A percentile compares a stretch with the other conserved stretches of the same genome.
Conservation (phyloP, 2,113 vertebrate species). For the Myotis lucifugus region DNA sequence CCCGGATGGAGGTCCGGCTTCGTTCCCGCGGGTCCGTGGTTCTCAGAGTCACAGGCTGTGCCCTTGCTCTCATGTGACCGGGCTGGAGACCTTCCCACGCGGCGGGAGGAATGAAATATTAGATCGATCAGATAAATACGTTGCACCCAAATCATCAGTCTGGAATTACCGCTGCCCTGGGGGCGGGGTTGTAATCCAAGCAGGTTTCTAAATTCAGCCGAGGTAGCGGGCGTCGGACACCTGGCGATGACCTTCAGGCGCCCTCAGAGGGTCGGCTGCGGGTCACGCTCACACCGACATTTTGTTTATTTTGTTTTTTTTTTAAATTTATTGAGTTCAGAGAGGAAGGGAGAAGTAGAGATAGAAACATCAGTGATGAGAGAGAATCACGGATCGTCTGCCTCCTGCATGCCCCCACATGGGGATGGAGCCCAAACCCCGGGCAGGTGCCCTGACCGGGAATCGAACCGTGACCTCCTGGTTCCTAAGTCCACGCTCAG, state of each 20-base stretch:
- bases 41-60: constrained; percentile 35
- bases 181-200: neutral
- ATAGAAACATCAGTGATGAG: no score
- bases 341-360: no score
- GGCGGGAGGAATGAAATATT: neutral
- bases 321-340: no score
- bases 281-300: neutral
- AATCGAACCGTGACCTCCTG: no score
- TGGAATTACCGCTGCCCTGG: neutral
- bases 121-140: neutral
- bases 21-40: constrained; percentile 38
- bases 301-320: no score
- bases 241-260: neutral
- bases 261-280: neutral
- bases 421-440: no score
- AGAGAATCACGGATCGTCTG: no score
- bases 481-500: no score
- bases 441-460: no score
- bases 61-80: neutral
- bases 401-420: no score
- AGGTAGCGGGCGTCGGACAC: neutral
- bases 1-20: neutral
- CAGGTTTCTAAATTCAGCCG: constrained; percentile 3
- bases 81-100: neutral
- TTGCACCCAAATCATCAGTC: neutral